These are phyloP conservation scores for Orgyia antiqua DNA, from an alignment of 2,888 invertebrate species.

Conservation along the genomic window DNA sequence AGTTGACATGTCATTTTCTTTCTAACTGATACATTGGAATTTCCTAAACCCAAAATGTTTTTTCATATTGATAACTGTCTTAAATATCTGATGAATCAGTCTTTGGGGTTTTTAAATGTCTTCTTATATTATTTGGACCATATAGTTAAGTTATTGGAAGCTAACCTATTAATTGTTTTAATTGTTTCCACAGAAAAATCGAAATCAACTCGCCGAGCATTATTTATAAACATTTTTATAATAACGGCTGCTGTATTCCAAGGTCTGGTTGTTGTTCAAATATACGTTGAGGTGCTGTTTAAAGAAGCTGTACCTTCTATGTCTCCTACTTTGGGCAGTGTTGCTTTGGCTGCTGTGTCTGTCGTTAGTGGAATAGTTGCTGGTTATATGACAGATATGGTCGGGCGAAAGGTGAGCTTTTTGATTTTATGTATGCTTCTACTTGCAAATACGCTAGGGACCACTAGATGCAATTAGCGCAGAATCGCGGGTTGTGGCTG, in stretches of 20 bases:
- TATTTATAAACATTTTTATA: conserved; percentile 24
- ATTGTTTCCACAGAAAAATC: conserved; percentile 3
- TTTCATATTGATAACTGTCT: too few species aligned
- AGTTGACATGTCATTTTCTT: conserved; percentile 19
- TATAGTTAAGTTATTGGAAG: too few species aligned
- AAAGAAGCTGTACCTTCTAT: conserved; percentile 22
- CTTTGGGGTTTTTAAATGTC: too few species aligned
- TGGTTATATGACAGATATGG: conserved; percentile 26
- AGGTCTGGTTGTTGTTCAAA: conserved; percentile 30
- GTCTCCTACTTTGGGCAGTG: conserved; percentile 27
- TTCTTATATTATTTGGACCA: too few species aligned
- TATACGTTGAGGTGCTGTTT: conserved; percentile 32
- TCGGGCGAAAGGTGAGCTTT: conserved; percentile 31
- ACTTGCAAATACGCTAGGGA: too few species aligned
- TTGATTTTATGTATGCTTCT: too few species aligned
- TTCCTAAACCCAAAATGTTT: too few species aligned
- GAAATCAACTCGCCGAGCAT: conserved; percentile 14
- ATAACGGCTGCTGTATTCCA: conserved; percentile 30
- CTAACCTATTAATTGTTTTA: too few species aligned
- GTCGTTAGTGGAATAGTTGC: conserved; percentile 22
- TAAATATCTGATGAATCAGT: too few species aligned
- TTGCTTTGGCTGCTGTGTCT: conserved; percentile 25
- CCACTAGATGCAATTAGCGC: too few species aligned
- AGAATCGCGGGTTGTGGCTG: too few species aligned
- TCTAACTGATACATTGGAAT: neutral